Base-by-base conservation (phyloP, 2,113 vertebrate genomes). In the Hippocampus abdominalis region DNA sequence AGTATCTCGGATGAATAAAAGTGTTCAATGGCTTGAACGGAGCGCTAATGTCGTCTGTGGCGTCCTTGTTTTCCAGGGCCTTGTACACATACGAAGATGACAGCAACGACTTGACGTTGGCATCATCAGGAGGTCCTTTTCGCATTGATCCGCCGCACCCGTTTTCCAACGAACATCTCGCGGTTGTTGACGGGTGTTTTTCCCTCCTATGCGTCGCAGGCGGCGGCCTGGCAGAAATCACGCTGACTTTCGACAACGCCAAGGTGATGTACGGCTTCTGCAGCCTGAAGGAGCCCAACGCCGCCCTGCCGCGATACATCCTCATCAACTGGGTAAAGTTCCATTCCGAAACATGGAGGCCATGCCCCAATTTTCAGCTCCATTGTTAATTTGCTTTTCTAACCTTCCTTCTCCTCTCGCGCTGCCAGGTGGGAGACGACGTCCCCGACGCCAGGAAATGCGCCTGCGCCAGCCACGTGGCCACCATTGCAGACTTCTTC, bases 221-320 rank as follows among this genome's bases (percentile, higher is more conserved):
- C 25, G 96, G 96, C 39, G 97, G 97, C 51, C 91, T 98, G 84
- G 89, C 94, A 77, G 96, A 95, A 84, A 95, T 99, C 74, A 93
- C 95, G 0, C 88, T 93, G 73, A 94, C 92, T 86, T 98, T 99
- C 68, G 96, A 98, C 91, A 95, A 88, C 84, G 91, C 93, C 91
- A 90, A 92, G 86, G 95, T 98, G 91, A 99, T 99, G 97, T 98
- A 99, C 7, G 97, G 97, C 82, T 99, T 99, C 93, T 98, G 96
- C 93, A 96, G 96, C 27, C 92, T 99, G 89, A 99, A 96, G 90
- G 96, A 98, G 8, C 93, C 95, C 44, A 87, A 89, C 40, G 93
- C 95, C 0, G 91, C 94, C 25, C 92, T 99, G 85, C 96, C 96
- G 3, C 94, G 96, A 91, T 98, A 98, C 65, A 94, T 99, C 90